These are phyloP conservation scores for Strigamia maritima DNA, from an alignment of 2,888 invertebrate species.

Conservation along the genomic window DNA sequence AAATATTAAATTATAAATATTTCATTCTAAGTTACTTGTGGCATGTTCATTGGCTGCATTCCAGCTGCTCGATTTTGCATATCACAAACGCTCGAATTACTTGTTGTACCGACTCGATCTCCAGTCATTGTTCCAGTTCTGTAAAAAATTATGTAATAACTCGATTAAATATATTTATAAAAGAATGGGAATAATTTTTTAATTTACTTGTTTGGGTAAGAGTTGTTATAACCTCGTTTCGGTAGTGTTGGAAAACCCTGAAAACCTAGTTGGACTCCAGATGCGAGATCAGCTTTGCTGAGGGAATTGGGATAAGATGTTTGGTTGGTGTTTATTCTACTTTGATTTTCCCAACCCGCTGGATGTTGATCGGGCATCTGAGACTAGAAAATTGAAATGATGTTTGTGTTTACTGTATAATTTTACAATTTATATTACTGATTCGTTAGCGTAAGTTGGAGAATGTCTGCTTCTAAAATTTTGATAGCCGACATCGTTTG, in stretches of 20 bases:
- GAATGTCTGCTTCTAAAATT: background rate
- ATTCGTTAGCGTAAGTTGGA: background rate
- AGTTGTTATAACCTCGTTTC: background rate
- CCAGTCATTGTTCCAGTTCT: background rate
- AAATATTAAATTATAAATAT: background rate
- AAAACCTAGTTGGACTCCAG: background rate
- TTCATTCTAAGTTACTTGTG: background rate
- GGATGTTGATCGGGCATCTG: background rate
- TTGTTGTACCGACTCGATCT: background rate
- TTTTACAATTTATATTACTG: background rate
- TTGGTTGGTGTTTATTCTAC: background rate
- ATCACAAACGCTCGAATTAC: slow-evolving; percentile 39
- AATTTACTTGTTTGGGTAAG: background rate
- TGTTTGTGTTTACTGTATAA: background rate
- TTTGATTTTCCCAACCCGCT: background rate
- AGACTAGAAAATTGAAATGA: background rate
- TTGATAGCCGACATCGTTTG: background rate
- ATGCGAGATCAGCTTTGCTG: slow-evolving; percentile 3
- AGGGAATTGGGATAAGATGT: slow-evolving; percentile 2
- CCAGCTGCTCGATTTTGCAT: slow-evolving; percentile 30
- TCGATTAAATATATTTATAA: background rate
- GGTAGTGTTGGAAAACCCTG: slow-evolving; percentile 36
- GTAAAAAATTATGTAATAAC: background rate
- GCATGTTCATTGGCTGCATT: slow-evolving; percentile 1
- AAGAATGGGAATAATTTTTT: background rate